Conservation (phyloP, 2,797 vertebrate species). For the Natrix natrix region DNA sequence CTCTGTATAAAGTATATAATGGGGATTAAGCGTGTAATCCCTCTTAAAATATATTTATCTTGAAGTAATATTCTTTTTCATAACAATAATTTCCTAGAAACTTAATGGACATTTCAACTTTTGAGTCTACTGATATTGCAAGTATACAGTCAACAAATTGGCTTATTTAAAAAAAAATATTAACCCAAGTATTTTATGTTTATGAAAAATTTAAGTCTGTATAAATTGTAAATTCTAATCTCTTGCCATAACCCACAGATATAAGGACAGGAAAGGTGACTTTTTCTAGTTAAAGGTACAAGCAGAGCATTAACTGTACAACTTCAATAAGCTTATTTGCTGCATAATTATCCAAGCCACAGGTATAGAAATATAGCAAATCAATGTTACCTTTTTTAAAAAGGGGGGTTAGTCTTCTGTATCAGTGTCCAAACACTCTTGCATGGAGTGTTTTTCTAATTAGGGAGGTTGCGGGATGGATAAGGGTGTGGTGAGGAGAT, state of each 20-base stretch:
- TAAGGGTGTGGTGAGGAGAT: not conserved
- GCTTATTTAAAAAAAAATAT: not conserved
- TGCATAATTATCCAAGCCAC: not conserved
- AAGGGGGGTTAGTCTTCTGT: not conserved
- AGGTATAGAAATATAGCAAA: not conserved
- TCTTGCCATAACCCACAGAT: not conserved
- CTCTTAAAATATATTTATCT: not conserved
- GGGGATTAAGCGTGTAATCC: not conserved
- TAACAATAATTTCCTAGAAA: not conserved
- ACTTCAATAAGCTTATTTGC: not conserved
- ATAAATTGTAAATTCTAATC: not conserved
- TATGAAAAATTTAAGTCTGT: not conserved
- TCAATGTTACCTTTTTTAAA: not conserved
- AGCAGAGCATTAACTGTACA: not conserved
- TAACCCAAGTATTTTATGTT: not conserved
- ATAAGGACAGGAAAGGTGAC: not conserved
- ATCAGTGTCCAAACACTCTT: not conserved
- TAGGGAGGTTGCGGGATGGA: not conserved
- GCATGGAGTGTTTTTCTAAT: not conserved
- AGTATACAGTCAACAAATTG: not conserved
- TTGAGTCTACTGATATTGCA: not conserved
- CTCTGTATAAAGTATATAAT: not conserved
- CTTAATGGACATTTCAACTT: not conserved
- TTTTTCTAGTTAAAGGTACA: not conserved
- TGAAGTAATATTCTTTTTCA: not conserved